Evolutionary conservation across 2,888 invertebrate species (phyloP), one percentile per base, ranked within the genome.

Genomic region (Cordilura impudica): DNA sequence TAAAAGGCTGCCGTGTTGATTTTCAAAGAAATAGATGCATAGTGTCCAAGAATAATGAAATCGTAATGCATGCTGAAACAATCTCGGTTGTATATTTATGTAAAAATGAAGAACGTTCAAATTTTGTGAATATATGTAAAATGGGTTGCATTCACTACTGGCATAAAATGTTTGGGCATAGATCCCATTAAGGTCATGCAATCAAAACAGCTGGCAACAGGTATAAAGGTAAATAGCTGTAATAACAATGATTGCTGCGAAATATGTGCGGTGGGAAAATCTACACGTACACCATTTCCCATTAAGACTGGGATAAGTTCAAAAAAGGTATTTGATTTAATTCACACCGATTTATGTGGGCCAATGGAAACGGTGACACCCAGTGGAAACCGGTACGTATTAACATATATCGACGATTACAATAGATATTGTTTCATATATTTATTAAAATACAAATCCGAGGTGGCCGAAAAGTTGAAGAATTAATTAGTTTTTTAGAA

Each of bases 341-440:
- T 67, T 16, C 65, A 66, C n/a, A 23, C 54, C 10, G 43, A 67
- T 19, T n/a, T 58, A 31, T 69, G 35, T 7, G 47, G 31, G 3
- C 67, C 67, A 0, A 47, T 67, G 1, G 18, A 39, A 4, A 35
- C 23, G 0, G 1, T 2, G 16, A 70, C 49, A 49, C 58, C 49
- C 2, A 58, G 58, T 26, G 49, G 35, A 1, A 69, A 51, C 18
- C 14, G 14, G 14, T 49, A 69, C 19, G 4, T 58, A 18, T 7
- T 58, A 3, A 69, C 58, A 1, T 69, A 49, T 26, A 69, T 69
- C 6, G 69, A 49, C 10, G 58, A 58, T 10, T 69, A 35, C 47
- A 69, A 53, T 31, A 23, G 71, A 16, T 61, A 54, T 53, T 63
- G 54, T n/a, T 0, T 51, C 5, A 58, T 69, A 16, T 31, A 58